Percentiles rank a stretch among this genome's conserved stretches.
Conservation (phyloP, 2,113 vertebrate species). For the Fukomys damarensis region DNA sequence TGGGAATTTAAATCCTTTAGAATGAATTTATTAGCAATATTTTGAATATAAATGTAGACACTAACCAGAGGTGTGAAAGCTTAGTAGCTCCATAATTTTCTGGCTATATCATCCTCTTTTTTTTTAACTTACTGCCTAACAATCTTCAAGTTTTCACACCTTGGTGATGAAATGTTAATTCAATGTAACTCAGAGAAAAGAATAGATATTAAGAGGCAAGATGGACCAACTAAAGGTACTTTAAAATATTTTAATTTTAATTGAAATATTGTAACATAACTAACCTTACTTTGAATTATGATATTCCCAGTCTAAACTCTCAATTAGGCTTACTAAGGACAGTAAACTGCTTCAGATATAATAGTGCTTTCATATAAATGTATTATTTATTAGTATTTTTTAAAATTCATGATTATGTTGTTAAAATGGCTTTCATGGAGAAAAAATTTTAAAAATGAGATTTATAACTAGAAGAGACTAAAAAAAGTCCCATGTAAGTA, state of each 20-base stretch:
- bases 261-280: slow-evolving; percentile 23
- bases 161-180: slow-evolving; percentile 13
- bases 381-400: not conserved
- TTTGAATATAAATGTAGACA: not conserved
- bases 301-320: not conserved
- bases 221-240: not conserved
- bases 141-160: not conserved
- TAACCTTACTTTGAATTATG: not conserved
- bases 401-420: not conserved
- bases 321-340: not conserved
- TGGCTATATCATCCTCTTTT: not conserved
- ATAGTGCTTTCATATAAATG: not conserved
- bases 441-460: not conserved
- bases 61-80: not conserved
- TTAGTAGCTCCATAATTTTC: not conserved
- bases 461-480: not conserved
- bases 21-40: slow-evolving; percentile 21
- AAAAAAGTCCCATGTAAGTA: slow-evolving; percentile 62
- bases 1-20: slow-evolving; percentile 16
- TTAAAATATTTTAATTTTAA: slow-evolving; percentile 16
- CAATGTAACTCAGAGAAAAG: not conserved
- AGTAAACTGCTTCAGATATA: not conserved
- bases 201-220: not conserved
- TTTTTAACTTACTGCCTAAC: not conserved
- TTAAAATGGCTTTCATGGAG: slow-evolving; percentile 12